Evolutionary conservation across 2,797 vertebrate species (phyloP).

Genomic region (Hozukius guyotensis): DNA sequence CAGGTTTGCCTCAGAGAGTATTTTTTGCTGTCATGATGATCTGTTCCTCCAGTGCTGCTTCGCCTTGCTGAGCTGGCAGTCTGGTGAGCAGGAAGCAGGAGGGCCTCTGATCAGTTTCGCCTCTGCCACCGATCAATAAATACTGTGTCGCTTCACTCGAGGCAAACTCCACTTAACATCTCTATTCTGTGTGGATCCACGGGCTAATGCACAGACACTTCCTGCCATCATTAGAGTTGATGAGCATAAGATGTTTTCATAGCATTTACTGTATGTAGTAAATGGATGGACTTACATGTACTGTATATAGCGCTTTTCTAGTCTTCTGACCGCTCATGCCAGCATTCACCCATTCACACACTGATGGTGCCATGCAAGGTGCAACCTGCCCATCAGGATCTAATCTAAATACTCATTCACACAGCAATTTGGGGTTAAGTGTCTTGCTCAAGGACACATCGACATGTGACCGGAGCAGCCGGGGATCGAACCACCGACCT

Average conservation of each 20-base stretch:
- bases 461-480: no score
- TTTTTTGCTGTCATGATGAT: neutral
- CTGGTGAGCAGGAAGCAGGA: constrained; percentile 45
- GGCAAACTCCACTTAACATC: neutral
- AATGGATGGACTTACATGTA: no score
- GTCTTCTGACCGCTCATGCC: no score
- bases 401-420: no score
- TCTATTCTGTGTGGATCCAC: neutral
- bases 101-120: constrained; percentile 19
- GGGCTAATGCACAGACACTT: neutral
- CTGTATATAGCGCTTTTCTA: no score
- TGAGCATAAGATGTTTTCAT: neutral
- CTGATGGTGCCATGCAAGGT: no score
- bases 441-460: no score
- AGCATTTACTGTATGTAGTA: neutral
- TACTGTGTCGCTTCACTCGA: constrained; percentile 7
- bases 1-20: neutral
- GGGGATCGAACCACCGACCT: no score
- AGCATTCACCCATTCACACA: no score
- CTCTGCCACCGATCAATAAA: constrained; percentile 43
- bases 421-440: no score
- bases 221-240: neutral
- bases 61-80: constrained; percentile 45
- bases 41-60: neutral
- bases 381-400: no score